phyloP scores from a whole-genome alignment of 2,797 vertebrate species.

The Poecilia velifera region DNA sequence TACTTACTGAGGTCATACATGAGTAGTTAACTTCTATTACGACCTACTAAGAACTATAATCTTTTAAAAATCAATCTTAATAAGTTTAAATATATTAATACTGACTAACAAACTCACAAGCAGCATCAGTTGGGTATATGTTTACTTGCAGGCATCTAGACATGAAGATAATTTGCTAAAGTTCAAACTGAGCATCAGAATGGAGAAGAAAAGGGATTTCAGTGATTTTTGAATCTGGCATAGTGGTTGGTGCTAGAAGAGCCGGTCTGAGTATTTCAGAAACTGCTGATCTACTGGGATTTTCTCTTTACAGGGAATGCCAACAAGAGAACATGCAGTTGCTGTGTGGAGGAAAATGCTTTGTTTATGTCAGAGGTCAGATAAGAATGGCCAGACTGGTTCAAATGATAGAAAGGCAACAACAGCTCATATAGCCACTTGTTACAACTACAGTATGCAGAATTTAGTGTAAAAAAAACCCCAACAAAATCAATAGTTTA shows the following conservation, averaged over 20 bases:
- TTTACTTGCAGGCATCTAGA: neutral
- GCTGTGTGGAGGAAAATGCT: neutral
- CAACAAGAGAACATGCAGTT: neutral
- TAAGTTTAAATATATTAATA: neutral
- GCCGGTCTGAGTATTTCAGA: neutral
- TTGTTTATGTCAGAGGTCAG: neutral
- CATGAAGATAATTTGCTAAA: neutral
- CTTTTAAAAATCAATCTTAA: no score
- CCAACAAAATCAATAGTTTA: neutral
- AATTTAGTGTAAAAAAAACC: neutral
- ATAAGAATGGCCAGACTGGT: neutral
- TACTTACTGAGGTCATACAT: neutral
- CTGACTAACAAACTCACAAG: neutral
- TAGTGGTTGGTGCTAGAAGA: neutral
- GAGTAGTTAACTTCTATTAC: neutral
- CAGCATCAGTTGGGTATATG: neutral
- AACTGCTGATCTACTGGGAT: conserved; percentile 1
- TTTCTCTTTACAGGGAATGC: neutral
- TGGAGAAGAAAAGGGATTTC: neutral
- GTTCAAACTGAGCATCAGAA: neutral
- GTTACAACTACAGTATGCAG: neutral
- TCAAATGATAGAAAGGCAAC: neutral
- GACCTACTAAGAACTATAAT: no score
- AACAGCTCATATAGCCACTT: neutral
- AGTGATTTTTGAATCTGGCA: neutral